These are phyloP conservation scores for Triplophysa tibetana DNA, from an alignment of 2,113 vertebrate species.

Conservation along the genomic window DNA sequence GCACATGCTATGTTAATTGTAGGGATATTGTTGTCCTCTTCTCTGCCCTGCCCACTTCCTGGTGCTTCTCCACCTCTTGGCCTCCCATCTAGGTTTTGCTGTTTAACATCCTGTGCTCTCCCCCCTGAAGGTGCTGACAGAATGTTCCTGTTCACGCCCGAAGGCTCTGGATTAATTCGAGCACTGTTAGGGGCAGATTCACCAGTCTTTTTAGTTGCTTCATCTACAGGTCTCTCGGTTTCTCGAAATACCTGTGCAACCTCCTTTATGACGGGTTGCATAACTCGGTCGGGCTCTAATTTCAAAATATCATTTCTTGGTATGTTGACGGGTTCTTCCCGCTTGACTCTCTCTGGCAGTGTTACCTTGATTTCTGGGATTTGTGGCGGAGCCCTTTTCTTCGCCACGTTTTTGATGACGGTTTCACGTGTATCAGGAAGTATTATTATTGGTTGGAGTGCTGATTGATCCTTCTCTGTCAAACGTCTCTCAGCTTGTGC, in stretches of 20 bases:
- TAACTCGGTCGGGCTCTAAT: constrained; percentile 58
- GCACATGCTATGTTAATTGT: constrained; percentile 64
- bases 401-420: constrained; percentile 52
- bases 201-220: constrained; percentile 49
- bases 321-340: constrained; percentile 52
- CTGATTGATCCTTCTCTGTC: constrained; percentile 38
- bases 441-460: constrained; percentile 43
- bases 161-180: constrained; percentile 23
- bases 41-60: constrained; percentile 36
- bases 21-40: constrained; percentile 59
- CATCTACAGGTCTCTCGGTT: constrained; percentile 54
- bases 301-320: constrained; percentile 64
- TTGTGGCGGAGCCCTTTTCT: constrained; percentile 40
- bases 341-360: constrained; percentile 48
- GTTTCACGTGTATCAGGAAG: constrained; percentile 44
- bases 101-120: constrained; percentile 53
- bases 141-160: constrained; percentile 44
- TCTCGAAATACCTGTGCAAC: constrained; percentile 46
- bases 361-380: constrained; percentile 50
- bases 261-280: constrained; percentile 51
- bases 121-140: constrained; percentile 15
- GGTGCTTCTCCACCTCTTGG: constrained; percentile 19
- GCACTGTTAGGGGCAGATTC: constrained; percentile 13
- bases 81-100: constrained; percentile 45
- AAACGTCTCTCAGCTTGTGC: constrained; percentile 36